A percentile compares a stretch with the other conserved stretches of the same genome.
These are phyloP conservation scores for Synaphobranchus kaupii DNA, from an alignment of 2,797 vertebrate genomes.

Conservation along the genomic window DNA sequence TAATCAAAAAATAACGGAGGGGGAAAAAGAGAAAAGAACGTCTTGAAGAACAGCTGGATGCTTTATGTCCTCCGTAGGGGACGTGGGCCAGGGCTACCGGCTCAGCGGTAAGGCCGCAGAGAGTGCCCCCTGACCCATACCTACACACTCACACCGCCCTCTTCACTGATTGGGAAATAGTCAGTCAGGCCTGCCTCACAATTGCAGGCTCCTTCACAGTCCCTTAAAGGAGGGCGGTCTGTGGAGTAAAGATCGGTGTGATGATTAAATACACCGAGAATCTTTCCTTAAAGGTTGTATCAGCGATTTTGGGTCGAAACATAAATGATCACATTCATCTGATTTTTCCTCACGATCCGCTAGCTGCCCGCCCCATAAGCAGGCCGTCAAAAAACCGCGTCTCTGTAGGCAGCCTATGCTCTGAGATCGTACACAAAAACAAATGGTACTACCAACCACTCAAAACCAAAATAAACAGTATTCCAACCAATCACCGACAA, in stretches of 20 bases:
- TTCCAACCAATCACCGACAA: no score
- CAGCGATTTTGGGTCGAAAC: no score
- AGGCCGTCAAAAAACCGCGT: no score
- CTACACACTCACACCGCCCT: not conserved
- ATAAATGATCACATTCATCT: no score
- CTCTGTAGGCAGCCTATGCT: no score
- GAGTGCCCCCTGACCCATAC: not conserved
- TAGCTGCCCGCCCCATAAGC: no score
- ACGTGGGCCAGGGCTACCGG: not conserved
- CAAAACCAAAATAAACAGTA: no score
- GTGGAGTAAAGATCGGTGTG: not conserved
- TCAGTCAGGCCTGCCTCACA: not conserved
- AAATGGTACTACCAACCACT: no score
- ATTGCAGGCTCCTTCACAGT: not conserved
- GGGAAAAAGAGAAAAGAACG: not conserved
- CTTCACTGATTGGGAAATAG: not conserved
- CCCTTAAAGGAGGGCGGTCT: not conserved
- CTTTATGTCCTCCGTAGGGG: constrained; percentile 32
- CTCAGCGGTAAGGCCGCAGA: not conserved
- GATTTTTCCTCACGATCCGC: no score
- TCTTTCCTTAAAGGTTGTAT: not conserved
- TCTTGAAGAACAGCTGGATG: constrained; percentile 50
- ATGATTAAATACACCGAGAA: not conserved
- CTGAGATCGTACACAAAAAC: no score
- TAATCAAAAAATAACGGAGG: constrained; percentile 47